phyloP scores from a whole-genome alignment of 2,888 invertebrate genomes.

The Clivina fossor region DNA sequence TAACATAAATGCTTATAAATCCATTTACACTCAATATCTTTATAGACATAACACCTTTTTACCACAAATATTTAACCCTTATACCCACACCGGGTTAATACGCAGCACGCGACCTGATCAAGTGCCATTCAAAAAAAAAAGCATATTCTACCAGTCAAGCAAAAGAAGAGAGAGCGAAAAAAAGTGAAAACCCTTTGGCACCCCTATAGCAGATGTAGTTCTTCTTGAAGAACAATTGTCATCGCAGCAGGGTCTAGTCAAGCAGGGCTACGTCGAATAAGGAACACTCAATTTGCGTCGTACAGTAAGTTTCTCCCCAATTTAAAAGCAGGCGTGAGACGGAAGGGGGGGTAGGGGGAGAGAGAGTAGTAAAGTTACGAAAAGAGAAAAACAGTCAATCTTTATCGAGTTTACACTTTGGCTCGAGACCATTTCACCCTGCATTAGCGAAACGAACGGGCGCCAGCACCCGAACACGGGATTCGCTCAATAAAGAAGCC shows the following conservation, averaged over 20 bases:
- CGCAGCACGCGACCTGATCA: no score
- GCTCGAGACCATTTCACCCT: constrained; percentile 51
- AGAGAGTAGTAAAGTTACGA: constrained; percentile 19
- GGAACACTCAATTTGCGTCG: constrained; percentile 26
- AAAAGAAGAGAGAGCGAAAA: no score
- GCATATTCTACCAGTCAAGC: no score
- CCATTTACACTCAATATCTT: no score
- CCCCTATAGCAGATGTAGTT: constrained; percentile 23
- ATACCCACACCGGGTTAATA: no score
- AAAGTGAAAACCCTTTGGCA: constrained; percentile 30
- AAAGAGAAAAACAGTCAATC: constrained; percentile 44
- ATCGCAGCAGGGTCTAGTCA: constrained; percentile 5
- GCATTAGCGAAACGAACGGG: constrained; percentile 39
- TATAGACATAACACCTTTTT: no score
- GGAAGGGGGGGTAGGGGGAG: constrained; percentile 34
- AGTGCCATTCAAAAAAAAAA: no score
- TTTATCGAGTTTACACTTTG: constrained; percentile 53
- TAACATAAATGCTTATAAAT: no score
- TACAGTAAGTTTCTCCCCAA: constrained; percentile 28
- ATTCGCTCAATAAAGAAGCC: constrained; percentile 15
- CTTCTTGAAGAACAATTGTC: constrained; percentile 28
- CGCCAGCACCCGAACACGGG: constrained; percentile 2
- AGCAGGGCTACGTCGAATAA: background rate
- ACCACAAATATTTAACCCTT: no score
- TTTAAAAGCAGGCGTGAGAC: constrained; percentile 27